Evolutionary conservation across 2,113 vertebrate genomes (phyloP), one percentile per base, ranked within the genome.

Genomic region (Meleagris gallopavo): DNA sequence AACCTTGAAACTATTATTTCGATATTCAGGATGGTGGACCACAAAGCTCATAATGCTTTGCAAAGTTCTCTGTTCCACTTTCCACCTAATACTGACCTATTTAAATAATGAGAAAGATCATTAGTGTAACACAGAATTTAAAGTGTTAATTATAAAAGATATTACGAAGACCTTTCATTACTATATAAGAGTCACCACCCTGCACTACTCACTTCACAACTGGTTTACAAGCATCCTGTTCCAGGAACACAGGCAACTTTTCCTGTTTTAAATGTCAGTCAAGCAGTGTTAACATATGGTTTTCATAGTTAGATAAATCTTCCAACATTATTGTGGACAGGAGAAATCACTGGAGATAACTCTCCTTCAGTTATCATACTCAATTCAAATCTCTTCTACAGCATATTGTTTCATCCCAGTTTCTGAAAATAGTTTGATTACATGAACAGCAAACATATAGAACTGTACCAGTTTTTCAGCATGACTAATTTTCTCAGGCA

Each of bases 401-500:
- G 46, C 13, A 61, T 61, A 58, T 52, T 86, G 17, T 19, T 46
- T 48, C 87, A 20, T 73, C 67, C 41, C 46, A 76, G 43, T 90
- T 93, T 89, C 65, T 89, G 82, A 62, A 52, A 40, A 78, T 71
- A 83, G 15, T 90, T 81, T 85, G 66, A 70, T 46, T 71, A 72
- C 36, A 58, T 48, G 55, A 67, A 78, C 45, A 83, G 74, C 70
- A 92, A 69, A 76, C 71, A 54, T 62, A 69, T 27, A 86, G 46
- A 90, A 70, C 40, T 62, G 13, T 73, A 92, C 67, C 89, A 94
- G 89, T 96, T 96, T 96, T 91, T 94, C 94, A 85, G 72, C 86
- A 74, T 94, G 89, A 90, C 77, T 96, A 95, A 94, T 91, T 75
- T 75, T 60, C 75, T 89, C 61, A 84, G 89, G 71, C 7, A 0